Evolutionary conservation across 2,888 invertebrate species (phyloP), one percentile per base, ranked within the genome.

Genomic region (Mythimna lalbum): DNA sequence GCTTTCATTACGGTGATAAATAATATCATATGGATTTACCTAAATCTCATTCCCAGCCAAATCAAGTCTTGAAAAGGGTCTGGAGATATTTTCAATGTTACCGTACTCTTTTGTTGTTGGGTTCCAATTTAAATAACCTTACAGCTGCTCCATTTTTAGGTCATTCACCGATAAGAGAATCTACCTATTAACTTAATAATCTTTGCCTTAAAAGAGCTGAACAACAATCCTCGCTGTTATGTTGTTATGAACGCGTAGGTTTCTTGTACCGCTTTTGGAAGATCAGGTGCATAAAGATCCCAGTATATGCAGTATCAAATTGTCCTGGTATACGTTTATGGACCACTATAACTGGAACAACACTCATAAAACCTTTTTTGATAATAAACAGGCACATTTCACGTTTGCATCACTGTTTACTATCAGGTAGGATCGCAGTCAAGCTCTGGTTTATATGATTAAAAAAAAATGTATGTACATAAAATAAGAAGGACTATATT

Each of bases 301-400:
- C 9, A 47, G 43, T 33, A 23, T 14, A 9, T 33, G 31, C 49
- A 43, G 21, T 19, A 17, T 36, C 21, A 19, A 5, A 14, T 23
- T 14, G 12, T 39, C 14, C 10, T 33, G n/a, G 27, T 66, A 66
- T 10, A 7, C 14, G 5, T 27, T 69, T 47, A 64, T 56, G 65
- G 27, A 21, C 43, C 9, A 14, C 17, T 6, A 23, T 52, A 59
- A 31, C 57, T 31, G 5, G 27, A 31, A 27, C 19, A n/a, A 33
- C 19, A 9, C 9, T 23, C 57, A n/a, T 39, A 19, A 21, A 4
- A 47, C 47, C 69, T 68, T 50, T 0, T 57, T 59, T 59, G 23
- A 52, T 21, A 17, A 14, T 43, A 4, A 43, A 43, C 2, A 17
- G 4, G 17, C 17, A 43, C 17, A 43, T 27, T 27, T 27, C 27